Evolutionary conservation across 2,113 vertebrate genomes (phyloP).

Genomic region (Sylvicapra grimmia): DNA sequence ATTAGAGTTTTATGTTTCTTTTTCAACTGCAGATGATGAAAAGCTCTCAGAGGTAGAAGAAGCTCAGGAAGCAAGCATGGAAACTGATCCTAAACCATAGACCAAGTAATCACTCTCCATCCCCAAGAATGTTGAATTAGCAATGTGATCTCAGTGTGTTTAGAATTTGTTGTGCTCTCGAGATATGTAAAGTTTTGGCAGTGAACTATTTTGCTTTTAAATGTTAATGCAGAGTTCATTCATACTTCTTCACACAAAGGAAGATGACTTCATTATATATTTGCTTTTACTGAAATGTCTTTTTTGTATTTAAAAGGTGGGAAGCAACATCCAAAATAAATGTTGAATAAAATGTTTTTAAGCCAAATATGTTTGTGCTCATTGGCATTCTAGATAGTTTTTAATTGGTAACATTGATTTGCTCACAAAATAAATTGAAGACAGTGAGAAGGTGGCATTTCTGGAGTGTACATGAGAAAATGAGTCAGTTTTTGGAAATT

Average conservation of each 20-base stretch:
- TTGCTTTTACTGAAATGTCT: conserved; percentile 38
- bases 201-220: conserved; percentile 24
- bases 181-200: neutral
- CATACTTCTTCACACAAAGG: conserved; percentile 35
- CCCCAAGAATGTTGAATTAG: neutral
- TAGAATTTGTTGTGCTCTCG: neutral
- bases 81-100: conserved; percentile 82
- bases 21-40: conserved; percentile 88
- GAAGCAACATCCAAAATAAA: neutral
- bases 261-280: neutral
- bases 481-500: neutral
- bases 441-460: conserved; percentile 2
- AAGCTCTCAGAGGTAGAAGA: conserved; percentile 93
- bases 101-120: neutral
- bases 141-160: neutral
- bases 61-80: conserved; percentile 85
- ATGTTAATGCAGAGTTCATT: conserved; percentile 23
- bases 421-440: neutral
- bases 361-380: neutral
- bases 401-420: neutral
- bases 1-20: conserved; percentile 12
- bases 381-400: neutral
- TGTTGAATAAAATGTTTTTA: conserved; percentile 44
- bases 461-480: neutral
- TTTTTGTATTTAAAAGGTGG: conserved; percentile 40